Percentiles rank a stretch among this genome's conserved stretches.
Evolutionary conservation across 2,113 vertebrate genomes (phyloP).

Genomic region (Loxodonta africana): DNA sequence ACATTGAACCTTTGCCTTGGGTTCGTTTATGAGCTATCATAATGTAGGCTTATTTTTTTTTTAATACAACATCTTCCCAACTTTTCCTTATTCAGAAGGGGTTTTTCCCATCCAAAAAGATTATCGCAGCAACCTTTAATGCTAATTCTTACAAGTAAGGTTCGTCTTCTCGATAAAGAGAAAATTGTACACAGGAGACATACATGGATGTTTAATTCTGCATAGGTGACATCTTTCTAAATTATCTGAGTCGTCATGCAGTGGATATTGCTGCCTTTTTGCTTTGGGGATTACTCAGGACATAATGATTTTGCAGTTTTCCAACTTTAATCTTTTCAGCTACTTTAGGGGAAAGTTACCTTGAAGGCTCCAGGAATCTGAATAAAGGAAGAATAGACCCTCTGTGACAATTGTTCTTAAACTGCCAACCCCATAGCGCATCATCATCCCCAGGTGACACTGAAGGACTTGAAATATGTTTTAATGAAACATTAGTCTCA

Average conservation of each 20-base stretch:
- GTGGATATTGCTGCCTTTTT: background rate
- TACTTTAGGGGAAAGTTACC: background rate
- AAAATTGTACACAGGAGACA: background rate
- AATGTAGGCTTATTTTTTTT: conserved; percentile 3
- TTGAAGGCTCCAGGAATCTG: background rate
- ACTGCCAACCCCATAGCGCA: background rate
- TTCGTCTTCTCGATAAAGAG: background rate
- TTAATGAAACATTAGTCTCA: background rate
- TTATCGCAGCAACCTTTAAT: background rate
- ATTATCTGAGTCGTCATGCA: conserved; percentile 17
- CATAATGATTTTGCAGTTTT: conserved; percentile 47
- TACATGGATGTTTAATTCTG: background rate
- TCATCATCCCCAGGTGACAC: background rate
- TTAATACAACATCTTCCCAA: background rate
- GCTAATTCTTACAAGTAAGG: conserved; percentile 4
- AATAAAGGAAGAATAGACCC: background rate
- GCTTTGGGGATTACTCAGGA: background rate
- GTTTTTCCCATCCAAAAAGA: background rate
- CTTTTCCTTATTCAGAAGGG: background rate
- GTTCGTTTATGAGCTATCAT: background rate
- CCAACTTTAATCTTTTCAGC: background rate
- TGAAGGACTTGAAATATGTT: background rate
- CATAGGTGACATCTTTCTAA: background rate
- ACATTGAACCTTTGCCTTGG: background rate
- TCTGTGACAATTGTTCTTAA: background rate